Evolutionary conservation across 2,797 vertebrate genomes (phyloP), one percentile per base, ranked within the genome.

Genomic region (Acanthurus lineatus): DNA sequence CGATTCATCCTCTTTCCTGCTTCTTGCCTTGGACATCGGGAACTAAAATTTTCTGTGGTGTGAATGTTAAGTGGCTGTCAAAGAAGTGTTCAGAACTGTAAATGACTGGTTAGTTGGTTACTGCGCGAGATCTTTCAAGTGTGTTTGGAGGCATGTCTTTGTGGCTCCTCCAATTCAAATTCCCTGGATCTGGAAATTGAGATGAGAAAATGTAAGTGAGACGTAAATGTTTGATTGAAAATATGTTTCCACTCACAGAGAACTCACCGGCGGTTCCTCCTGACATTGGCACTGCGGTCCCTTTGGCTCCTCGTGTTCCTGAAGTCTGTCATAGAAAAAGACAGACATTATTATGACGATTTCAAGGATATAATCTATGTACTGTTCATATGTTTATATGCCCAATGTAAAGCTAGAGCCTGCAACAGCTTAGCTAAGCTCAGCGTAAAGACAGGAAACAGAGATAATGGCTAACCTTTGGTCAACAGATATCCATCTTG

Each of bases 131-230:
- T 66, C 81, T 84, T 0, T 86, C 49, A 0, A 94, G 84, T 0
- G 90, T 86, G 77, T 0, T 73, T 5, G 63, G 2, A 10, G 93
- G 93, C 90, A 92, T 88, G 88, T 19, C 6, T 2, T 1, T 82
- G 70, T 94, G 92, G 74, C 63, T 6, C 71, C 79, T 92, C 89
- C 91, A 84, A 83, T 15, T 0, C 0, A 47, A 5, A 2, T 4
- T 1, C 5, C 2, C 63, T 7, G 15, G 0, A n/a, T 79, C 89
- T 91, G 81, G 3, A 77, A 70, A 53, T 52, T 1, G 2, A 49
- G 3, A 79, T 5, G 2, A 75, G 7, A 62, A 74, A 64, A 68
- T 35, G 12, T 76, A 1, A 82, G 54, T 17, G 15, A 81, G 68
- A 44, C 0, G 7, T 6, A 22, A 38, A 65, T 0, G 3, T 52